Evolutionary conservation across 2,797 vertebrate species (phyloP).

Genomic region (Poeciliopsis presidionis): DNA sequence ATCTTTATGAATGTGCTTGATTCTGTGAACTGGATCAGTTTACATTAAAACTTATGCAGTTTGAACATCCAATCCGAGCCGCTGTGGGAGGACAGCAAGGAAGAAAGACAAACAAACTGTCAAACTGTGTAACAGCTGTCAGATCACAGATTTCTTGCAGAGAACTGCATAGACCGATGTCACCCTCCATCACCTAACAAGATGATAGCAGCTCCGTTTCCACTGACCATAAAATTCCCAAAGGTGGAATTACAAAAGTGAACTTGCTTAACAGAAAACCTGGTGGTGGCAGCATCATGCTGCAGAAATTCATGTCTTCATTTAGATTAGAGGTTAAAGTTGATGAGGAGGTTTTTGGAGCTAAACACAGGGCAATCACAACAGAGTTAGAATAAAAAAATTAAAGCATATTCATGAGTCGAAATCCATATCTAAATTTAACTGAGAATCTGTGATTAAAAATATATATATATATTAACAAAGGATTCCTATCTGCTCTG

Average conservation of each 20-base stretch:
- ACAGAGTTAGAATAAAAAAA: neutral
- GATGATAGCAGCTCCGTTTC: too few relatives aligned
- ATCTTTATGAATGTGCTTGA: neutral
- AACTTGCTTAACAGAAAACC: neutral
- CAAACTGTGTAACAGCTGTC: neutral
- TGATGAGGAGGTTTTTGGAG: neutral
- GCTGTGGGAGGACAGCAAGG: neutral
- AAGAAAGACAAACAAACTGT: neutral
- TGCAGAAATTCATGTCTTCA: neutral
- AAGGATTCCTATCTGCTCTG: neutral
- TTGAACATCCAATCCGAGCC: neutral
- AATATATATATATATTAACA: neutral
- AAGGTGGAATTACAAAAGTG: too few relatives aligned
- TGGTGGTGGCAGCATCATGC: neutral
- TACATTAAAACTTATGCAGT: neutral
- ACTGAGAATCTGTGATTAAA: neutral
- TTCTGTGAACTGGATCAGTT: neutral
- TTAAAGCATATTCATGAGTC: neutral
- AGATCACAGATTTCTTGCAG: neutral
- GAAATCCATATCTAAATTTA: neutral
- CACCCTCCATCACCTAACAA: neutral
- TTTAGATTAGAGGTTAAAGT: neutral
- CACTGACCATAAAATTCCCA: too few relatives aligned
- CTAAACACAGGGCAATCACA: neutral
- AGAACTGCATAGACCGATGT: neutral